phyloP scores from a whole-genome alignment of 2,888 invertebrate genomes.

The Dexiosoma caninum region DNA sequence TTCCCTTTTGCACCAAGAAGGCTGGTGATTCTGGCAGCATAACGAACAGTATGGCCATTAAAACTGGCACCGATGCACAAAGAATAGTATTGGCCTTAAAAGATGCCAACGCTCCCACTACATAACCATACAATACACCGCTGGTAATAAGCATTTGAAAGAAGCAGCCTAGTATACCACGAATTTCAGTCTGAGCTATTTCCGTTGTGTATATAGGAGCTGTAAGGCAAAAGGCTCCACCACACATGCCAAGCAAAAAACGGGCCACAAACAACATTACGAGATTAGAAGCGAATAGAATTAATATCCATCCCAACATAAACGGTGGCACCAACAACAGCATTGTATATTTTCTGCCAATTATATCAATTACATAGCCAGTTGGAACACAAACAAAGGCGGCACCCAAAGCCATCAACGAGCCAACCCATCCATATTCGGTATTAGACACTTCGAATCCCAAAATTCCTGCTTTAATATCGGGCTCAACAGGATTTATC shows the following conservation, averaged over 20 bases:
- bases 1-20: constrained; percentile 82
- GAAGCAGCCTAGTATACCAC: constrained; percentile 91
- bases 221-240: constrained; percentile 88
- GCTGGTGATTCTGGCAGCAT: constrained; percentile 93
- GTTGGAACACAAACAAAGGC: constrained; percentile 85
- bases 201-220: constrained; percentile 92
- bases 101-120: constrained; percentile 79
- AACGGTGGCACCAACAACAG: constrained; percentile 81
- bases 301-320: constrained; percentile 86
- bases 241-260: constrained; percentile 76
- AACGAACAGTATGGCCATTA: constrained; percentile 85
- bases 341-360: constrained; percentile 85
- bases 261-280: constrained; percentile 74
- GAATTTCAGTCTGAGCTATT: constrained; percentile 88
- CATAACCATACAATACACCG: constrained; percentile 88
- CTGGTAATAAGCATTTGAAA: constrained; percentile 91
- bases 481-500: constrained; percentile 83
- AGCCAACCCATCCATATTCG: constrained; percentile 85
- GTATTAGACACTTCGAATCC: constrained; percentile 79
- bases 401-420: constrained; percentile 85
- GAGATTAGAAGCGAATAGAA: constrained; percentile 85
- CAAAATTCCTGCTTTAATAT: constrained; percentile 59
- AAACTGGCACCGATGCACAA: constrained; percentile 78
- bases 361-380: constrained; percentile 82
- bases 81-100: constrained; percentile 72